Percentiles rank a stretch among this genome's conserved stretches.
phyloP scores from a whole-genome alignment of 2,797 vertebrate genomes.

The Brachyalestes nurse region DNA sequence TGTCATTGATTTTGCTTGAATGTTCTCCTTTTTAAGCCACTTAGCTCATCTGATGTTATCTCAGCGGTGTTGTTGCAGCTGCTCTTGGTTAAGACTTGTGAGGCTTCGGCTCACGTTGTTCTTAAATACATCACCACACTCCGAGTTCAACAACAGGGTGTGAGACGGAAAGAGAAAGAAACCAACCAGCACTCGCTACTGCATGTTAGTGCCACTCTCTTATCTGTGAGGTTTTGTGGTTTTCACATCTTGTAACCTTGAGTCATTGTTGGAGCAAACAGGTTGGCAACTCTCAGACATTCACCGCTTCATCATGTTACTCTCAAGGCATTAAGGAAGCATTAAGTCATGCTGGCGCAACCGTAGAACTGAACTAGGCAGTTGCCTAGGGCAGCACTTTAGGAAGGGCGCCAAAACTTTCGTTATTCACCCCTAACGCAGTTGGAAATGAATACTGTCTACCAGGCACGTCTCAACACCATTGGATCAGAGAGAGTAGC shows the following conservation, averaged over 20 bases:
- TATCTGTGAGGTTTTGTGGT: neutral
- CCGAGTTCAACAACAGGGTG: neutral
- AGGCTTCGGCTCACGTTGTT: neutral
- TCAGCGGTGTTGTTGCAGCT: slow-evolving; percentile 1
- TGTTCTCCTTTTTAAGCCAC: neutral
- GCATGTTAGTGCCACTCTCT: neutral
- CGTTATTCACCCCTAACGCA: too few species aligned
- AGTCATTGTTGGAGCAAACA: neutral
- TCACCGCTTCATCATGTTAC: neutral
- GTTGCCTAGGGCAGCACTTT: too few species aligned
- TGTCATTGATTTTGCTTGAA: neutral
- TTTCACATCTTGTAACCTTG: neutral
- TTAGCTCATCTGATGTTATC: slow-evolving; percentile 27
- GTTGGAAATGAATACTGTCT: too few species aligned
- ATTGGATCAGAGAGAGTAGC: too few species aligned
- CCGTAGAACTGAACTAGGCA: too few species aligned
- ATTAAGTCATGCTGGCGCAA: too few species aligned
- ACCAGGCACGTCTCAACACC: too few species aligned
- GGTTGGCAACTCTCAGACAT: neutral
- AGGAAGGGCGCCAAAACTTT: too few species aligned
- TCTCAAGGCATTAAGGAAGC: too few species aligned
- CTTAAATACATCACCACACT: neutral
- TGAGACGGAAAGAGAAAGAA: neutral
- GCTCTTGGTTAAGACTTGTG: neutral
- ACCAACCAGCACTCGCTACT: neutral